Percentiles rank a stretch among this genome's conserved stretches.
phyloP scores from a whole-genome alignment of 2,888 invertebrate species.

The Punctoribates punctum region DNA sequence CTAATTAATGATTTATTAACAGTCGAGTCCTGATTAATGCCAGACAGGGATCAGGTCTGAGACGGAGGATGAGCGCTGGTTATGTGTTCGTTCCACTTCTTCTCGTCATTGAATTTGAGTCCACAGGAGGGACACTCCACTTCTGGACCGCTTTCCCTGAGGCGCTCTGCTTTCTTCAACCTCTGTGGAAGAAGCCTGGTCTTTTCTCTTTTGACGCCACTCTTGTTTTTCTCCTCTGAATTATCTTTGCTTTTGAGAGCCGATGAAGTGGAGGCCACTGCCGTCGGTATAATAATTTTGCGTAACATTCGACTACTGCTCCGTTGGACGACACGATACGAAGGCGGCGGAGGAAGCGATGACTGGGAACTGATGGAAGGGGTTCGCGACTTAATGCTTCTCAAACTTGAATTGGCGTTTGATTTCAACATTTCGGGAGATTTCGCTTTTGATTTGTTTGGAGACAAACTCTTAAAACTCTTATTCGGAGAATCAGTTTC shows the following conservation, averaged over 20 bases:
- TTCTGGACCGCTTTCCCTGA: background rate
- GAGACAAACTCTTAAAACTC: too few species aligned
- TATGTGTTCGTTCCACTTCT: slow-evolving; percentile 24
- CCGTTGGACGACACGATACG: slow-evolving; percentile 5
- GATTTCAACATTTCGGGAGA: background rate
- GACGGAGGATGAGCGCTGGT: background rate
- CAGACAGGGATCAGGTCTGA: background rate
- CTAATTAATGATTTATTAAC: background rate
- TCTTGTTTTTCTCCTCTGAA: background rate
- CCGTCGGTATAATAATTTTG: background rate
- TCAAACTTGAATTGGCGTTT: background rate
- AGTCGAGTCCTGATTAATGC: background rate
- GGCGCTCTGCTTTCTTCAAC: background rate
- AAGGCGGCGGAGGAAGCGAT: slow-evolving; percentile 16
- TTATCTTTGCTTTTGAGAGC: background rate
- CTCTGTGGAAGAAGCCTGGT: too few species aligned
- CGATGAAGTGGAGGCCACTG: background rate
- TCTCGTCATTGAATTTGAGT: background rate
- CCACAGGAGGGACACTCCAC: slow-evolving; percentile 16
- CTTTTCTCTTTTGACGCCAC: background rate
- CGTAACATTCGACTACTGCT: background rate
- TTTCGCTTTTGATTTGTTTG: background rate
- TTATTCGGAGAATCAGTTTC: too few species aligned
- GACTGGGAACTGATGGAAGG: background rate
- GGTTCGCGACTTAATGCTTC: background rate